Percentiles rank a stretch among this genome's conserved stretches.
Conservation (phyloP, 2,888 invertebrate genomes). For the Chromoteleia sp. region DNA sequence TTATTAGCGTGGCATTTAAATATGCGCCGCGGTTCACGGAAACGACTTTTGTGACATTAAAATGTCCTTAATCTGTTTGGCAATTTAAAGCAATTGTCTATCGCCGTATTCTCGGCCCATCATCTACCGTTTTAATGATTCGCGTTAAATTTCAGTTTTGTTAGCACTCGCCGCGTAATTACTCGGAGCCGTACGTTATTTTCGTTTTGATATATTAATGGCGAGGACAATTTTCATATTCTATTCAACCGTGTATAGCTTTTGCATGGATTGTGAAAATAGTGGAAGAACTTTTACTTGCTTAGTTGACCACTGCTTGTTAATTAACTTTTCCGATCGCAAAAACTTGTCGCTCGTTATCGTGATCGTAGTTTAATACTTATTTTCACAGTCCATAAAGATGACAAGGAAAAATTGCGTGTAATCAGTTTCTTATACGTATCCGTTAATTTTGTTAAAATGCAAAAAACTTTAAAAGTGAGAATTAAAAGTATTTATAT, state of each 20-base stretch:
- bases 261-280: conserved; percentile 2
- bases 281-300: neutral
- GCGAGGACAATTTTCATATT: no score
- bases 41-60: conserved; percentile 26
- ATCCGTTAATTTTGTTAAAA: no score
- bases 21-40: conserved; percentile 17
- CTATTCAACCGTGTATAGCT: neutral
- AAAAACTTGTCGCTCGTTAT: no score
- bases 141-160: conserved; percentile 37
- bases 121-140: conserved; percentile 34
- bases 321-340: no score
- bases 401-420: conserved; percentile 7
- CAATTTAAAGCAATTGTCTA: conserved; percentile 54
- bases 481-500: neutral
- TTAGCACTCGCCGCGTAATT: conserved; percentile 20
- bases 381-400: neutral
- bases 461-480: neutral
- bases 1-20: conserved; percentile 15
- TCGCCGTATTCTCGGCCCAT: conserved; percentile 48
- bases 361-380: no score
- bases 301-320: no score
- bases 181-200: neutral
- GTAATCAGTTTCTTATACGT: no score
- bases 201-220: neutral
- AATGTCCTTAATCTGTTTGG: conserved; percentile 57